Base-by-base conservation (phyloP, 2,797 vertebrate genomes). In the Arnoldichthys spilopterus region DNA sequence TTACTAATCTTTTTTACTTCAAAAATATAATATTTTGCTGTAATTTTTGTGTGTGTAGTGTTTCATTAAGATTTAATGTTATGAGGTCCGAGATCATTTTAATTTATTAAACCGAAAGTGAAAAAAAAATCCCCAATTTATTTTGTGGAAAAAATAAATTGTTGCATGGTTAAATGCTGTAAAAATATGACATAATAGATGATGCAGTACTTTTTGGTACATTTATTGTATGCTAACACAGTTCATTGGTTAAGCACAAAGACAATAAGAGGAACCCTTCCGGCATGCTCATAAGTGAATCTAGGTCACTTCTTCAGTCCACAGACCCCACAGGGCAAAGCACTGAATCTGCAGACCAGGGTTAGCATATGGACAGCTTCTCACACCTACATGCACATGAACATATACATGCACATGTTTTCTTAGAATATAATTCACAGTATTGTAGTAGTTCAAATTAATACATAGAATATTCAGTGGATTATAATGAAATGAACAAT, bases 201-300 rank as follows among this genome's bases (percentile, higher is more conserved):
- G 22, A 7, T 58, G 22, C 45, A 15, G 13, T 40, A 61, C 26
- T 49, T 11, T 28, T 30, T 40, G 5, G n/a, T n/a, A n/a, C 9
- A 71, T 37, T 26, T 40, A 20, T 26, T 49, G 22, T 49, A 84
- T 84, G 78, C 12, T 76, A 37, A 61, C 89, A 94, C 91, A 94
- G 91, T 90, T 92, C 89, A 91, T 78, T 90, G 92, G 86, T 86
- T 90, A 87, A 72, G 89, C 90, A 95, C 92, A 94, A 94, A 94
- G 91, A 86, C 13, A 82, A 82, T 88, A 91, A 87, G 89, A 87
- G 82, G 84, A 85, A 43, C 84, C 91, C 90, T 92, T 91, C 91
- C 66, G 77, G 75, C 79, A 62, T 64, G 6, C 63, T 78, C 80
- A 90, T 90, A 88, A 92, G 85, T 85, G 85, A 88, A 94, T 93